Percentiles rank a stretch among this genome's conserved stretches.
Conservation (phyloP, 2,113 vertebrate species). For the Pachyramphus minor region DNA sequence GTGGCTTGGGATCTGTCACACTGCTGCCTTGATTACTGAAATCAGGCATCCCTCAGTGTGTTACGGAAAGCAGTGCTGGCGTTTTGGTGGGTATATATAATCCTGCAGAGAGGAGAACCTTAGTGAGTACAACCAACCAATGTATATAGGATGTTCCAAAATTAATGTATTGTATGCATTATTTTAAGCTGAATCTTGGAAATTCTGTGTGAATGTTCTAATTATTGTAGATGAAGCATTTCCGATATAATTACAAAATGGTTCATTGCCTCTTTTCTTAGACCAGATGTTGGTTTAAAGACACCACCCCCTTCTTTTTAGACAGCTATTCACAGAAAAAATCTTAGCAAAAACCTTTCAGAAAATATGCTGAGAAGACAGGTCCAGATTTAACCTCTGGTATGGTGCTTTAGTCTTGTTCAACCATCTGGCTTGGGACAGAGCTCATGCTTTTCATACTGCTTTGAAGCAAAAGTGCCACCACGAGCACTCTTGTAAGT, state of each 20-base stretch:
- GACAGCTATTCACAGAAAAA: background rate
- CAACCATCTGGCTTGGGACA: background rate
- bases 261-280: slow-evolving; percentile 52
- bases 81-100: background rate
- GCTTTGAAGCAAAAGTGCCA: background rate
- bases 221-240: slow-evolving; percentile 54
- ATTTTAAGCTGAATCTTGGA: slow-evolving; percentile 41
- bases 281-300: slow-evolving; percentile 25
- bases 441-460: background rate
- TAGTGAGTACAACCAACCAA: background rate
- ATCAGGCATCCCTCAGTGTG: background rate
- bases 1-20: background rate
- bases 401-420: background rate
- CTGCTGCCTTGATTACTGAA: background rate
- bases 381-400: slow-evolving; percentile 12
- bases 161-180: slow-evolving; percentile 25
- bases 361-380: background rate
- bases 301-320: background rate
- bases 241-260: slow-evolving; percentile 51
- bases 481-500: background rate
- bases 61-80: background rate
- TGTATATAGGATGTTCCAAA: slow-evolving; percentile 3
- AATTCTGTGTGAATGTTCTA: slow-evolving; percentile 48
- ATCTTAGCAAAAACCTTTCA: background rate
- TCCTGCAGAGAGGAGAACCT: background rate